Evolutionary conservation across 2,888 invertebrate species (phyloP).

Genomic region (Hirtodrosophila trivittata): DNA sequence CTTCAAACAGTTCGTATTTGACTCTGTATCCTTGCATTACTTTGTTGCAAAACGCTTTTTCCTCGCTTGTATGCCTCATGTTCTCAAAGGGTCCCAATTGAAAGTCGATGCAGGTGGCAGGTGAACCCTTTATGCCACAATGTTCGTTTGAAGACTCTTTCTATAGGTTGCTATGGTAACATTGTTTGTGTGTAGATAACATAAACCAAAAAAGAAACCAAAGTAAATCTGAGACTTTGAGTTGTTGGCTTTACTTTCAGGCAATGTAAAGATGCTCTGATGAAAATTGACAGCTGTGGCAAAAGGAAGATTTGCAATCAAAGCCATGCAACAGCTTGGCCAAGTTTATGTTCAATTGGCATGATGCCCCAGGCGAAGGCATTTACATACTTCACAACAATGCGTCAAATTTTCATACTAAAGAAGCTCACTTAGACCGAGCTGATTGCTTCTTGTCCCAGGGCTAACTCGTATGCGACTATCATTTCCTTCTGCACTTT

Average conservation of each 20-base stretch:
- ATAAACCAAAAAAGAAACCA: too few relatives aligned
- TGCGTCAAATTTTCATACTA: slow-evolving; percentile 18
- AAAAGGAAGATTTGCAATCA: slow-evolving; percentile 39
- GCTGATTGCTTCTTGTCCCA: slow-evolving; percentile 33
- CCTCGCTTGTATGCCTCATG: slow-evolving; percentile 18
- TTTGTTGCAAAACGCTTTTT: slow-evolving; percentile 28
- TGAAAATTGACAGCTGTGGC: slow-evolving; percentile 49
- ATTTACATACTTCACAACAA: slow-evolving; percentile 13
- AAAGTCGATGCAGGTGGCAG: slow-evolving; percentile 19
- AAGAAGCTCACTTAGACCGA: not conserved
- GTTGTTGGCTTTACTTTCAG: slow-evolving; percentile 5
- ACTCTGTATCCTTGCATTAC: slow-evolving; percentile 19
- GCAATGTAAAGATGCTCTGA: slow-evolving; percentile 37
- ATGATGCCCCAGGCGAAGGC: slow-evolving; percentile 1
- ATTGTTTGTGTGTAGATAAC: too few relatives aligned
- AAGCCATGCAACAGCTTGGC: slow-evolving; percentile 28
- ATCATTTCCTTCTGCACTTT: slow-evolving; percentile 43
- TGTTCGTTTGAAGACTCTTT: slow-evolving; percentile 42
- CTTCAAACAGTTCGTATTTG: slow-evolving; percentile 23
- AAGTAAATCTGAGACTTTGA: not conserved
- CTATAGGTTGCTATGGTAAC: too few relatives aligned
- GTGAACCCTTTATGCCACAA: too few relatives aligned
- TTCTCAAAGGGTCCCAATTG: slow-evolving; percentile 45
- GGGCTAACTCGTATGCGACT: slow-evolving; percentile 20
- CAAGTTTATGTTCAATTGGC: slow-evolving; percentile 16